Conservation (phyloP, 2,113 vertebrate genomes). For the Epinephelus fuscoguttatus region DNA sequence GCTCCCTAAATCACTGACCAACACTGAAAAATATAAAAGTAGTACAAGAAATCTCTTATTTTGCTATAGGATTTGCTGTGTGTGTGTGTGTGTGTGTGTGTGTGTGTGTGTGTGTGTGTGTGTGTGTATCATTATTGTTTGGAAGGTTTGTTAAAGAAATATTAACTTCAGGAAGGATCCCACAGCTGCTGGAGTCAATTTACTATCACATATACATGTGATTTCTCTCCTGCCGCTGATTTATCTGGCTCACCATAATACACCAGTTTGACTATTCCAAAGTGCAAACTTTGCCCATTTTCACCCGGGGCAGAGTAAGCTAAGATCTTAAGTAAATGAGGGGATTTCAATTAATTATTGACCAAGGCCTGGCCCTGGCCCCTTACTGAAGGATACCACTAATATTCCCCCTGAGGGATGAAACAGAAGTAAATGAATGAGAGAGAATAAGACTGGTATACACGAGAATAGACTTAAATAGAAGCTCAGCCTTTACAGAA, state of each 20-base stretch:
- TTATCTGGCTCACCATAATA: slow-evolving; percentile 62
- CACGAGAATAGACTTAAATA: slow-evolving; percentile 15
- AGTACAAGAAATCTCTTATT: not conserved
- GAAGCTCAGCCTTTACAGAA: slow-evolving; percentile 27
- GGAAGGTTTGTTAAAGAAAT: not conserved
- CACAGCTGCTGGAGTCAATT: slow-evolving; percentile 35
- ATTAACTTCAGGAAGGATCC: slow-evolving; percentile 1
- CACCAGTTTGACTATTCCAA: slow-evolving; percentile 30
- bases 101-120: not conserved
- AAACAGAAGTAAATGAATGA: slow-evolving; percentile 47
- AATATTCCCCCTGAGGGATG: slow-evolving; percentile 71
- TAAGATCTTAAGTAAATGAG: slow-evolving; percentile 70
- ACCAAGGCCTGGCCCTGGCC: slow-evolving; percentile 53
- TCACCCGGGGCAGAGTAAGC: slow-evolving; percentile 52
- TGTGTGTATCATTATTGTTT: not conserved
- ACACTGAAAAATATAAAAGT: not conserved
- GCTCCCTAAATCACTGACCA: not conserved
- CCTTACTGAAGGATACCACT: slow-evolving; percentile 58
- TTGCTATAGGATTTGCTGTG: not conserved
- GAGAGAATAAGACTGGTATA: slow-evolving; percentile 16
- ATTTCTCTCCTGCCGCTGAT: slow-evolving; percentile 43
- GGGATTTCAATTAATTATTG: slow-evolving; percentile 80
- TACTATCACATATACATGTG: slow-evolving; percentile 37
- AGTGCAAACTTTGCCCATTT: slow-evolving; percentile 63
- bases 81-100: too few species aligned